These are phyloP conservation scores for Bombus pascuorum DNA, from an alignment of 1,140 invertebrate genomes.

Conservation along the genomic window DNA sequence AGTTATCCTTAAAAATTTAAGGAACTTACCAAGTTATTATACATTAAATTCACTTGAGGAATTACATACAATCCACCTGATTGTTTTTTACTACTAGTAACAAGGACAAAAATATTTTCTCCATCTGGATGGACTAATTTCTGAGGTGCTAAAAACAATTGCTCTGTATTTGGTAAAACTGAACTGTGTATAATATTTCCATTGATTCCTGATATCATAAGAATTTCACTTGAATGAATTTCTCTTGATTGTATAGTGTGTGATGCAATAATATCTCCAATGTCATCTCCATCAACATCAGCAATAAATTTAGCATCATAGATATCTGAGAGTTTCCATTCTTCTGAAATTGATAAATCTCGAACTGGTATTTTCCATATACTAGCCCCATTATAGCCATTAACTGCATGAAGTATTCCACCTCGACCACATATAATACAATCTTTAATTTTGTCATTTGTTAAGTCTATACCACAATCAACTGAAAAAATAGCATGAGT, in stretches of 20 bases:
- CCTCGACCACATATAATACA: conserved; percentile 89
- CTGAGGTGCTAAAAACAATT: conserved; percentile 90
- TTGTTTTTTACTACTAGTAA: conserved; percentile 89
- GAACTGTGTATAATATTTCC: conserved; percentile 86
- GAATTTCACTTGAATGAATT: conserved; percentile 84
- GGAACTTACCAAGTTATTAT: conserved; percentile 83
- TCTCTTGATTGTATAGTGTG: conserved; percentile 84
- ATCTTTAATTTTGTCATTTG: conserved; percentile 87
- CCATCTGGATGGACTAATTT: conserved; percentile 84
- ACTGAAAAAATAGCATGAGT: conserved; percentile 89
- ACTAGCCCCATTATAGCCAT: conserved; percentile 86
- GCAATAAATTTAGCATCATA: conserved; percentile 88
- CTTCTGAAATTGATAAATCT: conserved; percentile 69
- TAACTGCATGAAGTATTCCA: conserved; percentile 88
- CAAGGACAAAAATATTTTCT: conserved; percentile 85
- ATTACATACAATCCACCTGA: conserved; percentile 88
- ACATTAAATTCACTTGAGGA: conserved; percentile 83
- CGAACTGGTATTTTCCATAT: conserved; percentile 86
- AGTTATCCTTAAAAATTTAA: not conserved
- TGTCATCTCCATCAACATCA: conserved; percentile 89
- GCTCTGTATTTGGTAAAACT: conserved; percentile 86
- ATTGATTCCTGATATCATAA: conserved; percentile 88
- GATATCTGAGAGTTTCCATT: conserved; percentile 82
- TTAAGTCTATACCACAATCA: conserved; percentile 89
- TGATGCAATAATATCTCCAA: conserved; percentile 88